Evolutionary conservation across 2,113 vertebrate species (phyloP).

Genomic region (Octodon degus): DNA sequence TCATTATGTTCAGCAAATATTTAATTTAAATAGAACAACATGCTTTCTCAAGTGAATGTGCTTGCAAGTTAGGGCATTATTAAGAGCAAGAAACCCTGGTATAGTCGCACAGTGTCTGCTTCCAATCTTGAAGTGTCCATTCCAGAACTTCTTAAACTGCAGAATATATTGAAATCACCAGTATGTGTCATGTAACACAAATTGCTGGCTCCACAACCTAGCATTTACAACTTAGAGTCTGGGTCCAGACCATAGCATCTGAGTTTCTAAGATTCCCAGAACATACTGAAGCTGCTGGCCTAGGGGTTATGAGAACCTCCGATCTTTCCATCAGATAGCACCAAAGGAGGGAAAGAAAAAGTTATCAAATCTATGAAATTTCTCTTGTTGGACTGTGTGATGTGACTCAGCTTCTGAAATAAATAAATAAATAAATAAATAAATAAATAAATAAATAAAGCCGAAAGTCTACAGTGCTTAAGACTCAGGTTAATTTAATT

Average conservation of each 20-base stretch:
- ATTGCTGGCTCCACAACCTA: not conserved
- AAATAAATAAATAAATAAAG: slow-evolving; percentile 14
- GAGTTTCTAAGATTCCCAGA: not conserved
- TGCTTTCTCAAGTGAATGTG: not conserved
- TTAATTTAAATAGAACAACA: not conserved
- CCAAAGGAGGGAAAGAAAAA: not conserved
- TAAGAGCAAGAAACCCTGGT: not conserved
- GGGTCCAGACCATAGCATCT: not conserved
- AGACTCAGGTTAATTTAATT: slow-evolving; percentile 81
- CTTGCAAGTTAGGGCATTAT: not conserved
- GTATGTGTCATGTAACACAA: not conserved
- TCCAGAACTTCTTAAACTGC: not conserved
- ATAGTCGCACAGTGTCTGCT: too few relatives aligned
- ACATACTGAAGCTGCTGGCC: not conserved
- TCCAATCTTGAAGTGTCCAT: too few relatives aligned
- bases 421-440: slow-evolving; percentile 30
- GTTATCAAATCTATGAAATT: not conserved
- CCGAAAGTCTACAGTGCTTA: slow-evolving; percentile 77
- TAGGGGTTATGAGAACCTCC: not conserved
- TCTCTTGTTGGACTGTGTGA: slow-evolving; percentile 40
- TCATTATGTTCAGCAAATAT: not conserved
- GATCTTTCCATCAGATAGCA: not conserved
- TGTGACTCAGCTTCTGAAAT: slow-evolving; percentile 63
- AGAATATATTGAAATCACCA: not conserved
- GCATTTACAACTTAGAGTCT: not conserved